Percentiles rank a stretch among this genome's conserved stretches.
Evolutionary conservation across 2,888 invertebrate genomes (phyloP).

Genomic region (Muschampia staudingeri): DNA sequence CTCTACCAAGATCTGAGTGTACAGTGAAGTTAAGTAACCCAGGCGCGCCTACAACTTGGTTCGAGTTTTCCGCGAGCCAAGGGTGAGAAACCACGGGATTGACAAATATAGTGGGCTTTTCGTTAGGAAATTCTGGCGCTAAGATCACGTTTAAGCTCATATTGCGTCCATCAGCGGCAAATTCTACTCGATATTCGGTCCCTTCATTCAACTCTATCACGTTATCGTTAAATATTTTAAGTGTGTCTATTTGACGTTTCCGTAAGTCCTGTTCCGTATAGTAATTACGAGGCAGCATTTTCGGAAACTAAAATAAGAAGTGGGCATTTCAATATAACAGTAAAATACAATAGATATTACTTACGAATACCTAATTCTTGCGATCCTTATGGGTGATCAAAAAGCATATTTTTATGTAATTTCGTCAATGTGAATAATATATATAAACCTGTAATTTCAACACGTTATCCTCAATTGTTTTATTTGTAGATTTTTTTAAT

Average conservation of each 20-base stretch:
- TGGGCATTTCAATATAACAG: background rate
- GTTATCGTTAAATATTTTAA: constrained; percentile 96
- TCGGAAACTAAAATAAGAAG: background rate
- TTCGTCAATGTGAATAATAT: no score
- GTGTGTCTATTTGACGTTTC: constrained; percentile 95
- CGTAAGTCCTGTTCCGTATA: constrained; percentile 91
- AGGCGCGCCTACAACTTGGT: constrained; percentile 94
- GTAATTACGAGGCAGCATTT: constrained; percentile 91
- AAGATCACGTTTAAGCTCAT: constrained; percentile 93
- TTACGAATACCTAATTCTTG: background rate
- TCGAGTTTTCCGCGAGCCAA: constrained; percentile 93
- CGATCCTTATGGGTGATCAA: background rate
- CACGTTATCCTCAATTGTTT: no score
- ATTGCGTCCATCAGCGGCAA: constrained; percentile 92
- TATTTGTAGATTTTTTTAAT: background rate
- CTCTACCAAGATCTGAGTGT: constrained; percentile 94
- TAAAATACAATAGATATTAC: background rate
- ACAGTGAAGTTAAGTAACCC: constrained; percentile 95
- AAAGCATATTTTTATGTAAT: background rate
- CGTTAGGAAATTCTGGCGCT: constrained; percentile 94
- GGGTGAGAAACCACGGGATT: constrained; percentile 93
- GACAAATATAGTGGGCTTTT: constrained; percentile 93
- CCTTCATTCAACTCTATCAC: constrained; percentile 94
- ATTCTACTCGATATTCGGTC: constrained; percentile 94
- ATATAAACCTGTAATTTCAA: no score